Evolutionary conservation across 2,888 invertebrate species (phyloP).

Genomic region (Cheilosia grossa): DNA sequence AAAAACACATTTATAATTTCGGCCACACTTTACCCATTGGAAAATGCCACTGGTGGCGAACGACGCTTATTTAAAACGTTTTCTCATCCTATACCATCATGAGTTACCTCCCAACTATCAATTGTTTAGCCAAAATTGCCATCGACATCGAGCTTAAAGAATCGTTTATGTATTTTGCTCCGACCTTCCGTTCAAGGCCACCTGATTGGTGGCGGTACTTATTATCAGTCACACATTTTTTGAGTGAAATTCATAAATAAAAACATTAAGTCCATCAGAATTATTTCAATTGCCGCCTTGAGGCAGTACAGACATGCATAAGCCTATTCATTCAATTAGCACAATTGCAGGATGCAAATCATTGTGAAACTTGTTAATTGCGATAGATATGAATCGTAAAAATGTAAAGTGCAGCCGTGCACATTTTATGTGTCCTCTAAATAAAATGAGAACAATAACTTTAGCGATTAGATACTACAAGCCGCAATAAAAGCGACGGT

Average conservation of each 20-base stretch:
- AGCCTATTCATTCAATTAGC: slow-evolving; percentile 45
- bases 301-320: not conserved
- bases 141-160: too few species aligned
- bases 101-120: too few species aligned
- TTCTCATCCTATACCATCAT: too few species aligned
- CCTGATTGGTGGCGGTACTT: not conserved
- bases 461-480: not conserved
- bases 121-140: too few species aligned
- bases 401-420: slow-evolving; percentile 18
- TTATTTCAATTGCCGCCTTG: slow-evolving; percentile 28
- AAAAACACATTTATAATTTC: too few species aligned
- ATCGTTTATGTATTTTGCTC: too few species aligned
- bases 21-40: too few species aligned
- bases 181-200: slow-evolving; percentile 3
- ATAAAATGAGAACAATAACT: not conserved
- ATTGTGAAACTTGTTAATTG: slow-evolving; percentile 35
- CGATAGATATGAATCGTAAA: not conserved
- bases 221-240: slow-evolving; percentile 11
- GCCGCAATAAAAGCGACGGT: too few species aligned
- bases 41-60: too few species aligned
- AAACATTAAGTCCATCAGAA: not conserved
- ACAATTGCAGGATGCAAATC: slow-evolving; percentile 47
- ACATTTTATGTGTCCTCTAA: not conserved
- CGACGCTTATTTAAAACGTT: too few species aligned
- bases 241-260: not conserved